Conservation (phyloP, 2,888 invertebrate species). For the Panopea generosa region DNA sequence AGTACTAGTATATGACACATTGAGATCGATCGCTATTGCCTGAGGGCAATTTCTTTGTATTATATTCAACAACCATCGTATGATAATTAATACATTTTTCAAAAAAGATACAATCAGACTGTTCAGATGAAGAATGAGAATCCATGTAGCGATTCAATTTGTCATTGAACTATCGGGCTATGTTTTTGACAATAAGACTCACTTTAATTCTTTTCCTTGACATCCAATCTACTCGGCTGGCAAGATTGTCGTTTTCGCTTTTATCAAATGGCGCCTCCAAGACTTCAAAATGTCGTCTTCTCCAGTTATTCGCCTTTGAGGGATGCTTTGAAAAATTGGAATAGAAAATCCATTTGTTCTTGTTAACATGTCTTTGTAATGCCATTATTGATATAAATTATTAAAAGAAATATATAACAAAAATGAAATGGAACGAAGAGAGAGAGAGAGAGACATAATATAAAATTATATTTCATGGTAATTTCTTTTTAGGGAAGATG, state of each 20-base stretch:
- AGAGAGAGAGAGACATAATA: no score
- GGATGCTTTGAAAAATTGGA: slow-evolving; percentile 48
- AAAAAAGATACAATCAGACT: slow-evolving; percentile 44
- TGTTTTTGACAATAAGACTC: slow-evolving; percentile 61
- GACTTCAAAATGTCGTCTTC: slow-evolving; percentile 50
- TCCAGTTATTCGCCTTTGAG: slow-evolving; percentile 35
- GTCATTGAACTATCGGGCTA: slow-evolving; percentile 46
- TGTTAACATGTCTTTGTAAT: slow-evolving; percentile 39
- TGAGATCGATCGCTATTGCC: no score
- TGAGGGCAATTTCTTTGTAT: slow-evolving; percentile 16
- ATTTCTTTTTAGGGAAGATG: no score
- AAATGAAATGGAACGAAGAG: no score
- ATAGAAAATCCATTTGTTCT: slow-evolving; percentile 55
- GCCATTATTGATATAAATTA: slow-evolving; percentile 30
- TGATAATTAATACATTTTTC: slow-evolving; percentile 35
- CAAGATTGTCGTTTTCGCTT: slow-evolving; percentile 59
- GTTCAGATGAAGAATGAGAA: slow-evolving; percentile 32
- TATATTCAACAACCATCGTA: slow-evolving; percentile 26
- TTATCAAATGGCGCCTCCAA: slow-evolving; percentile 60
- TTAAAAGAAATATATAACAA: no score
- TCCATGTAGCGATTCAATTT: slow-evolving; percentile 46
- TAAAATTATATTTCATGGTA: no score
- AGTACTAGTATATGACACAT: no score
- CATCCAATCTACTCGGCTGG: slow-evolving; percentile 54
- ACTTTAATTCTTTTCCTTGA: slow-evolving; percentile 60